phyloP scores from a whole-genome alignment of 2,113 vertebrate species.

The Phycodurus eques region DNA sequence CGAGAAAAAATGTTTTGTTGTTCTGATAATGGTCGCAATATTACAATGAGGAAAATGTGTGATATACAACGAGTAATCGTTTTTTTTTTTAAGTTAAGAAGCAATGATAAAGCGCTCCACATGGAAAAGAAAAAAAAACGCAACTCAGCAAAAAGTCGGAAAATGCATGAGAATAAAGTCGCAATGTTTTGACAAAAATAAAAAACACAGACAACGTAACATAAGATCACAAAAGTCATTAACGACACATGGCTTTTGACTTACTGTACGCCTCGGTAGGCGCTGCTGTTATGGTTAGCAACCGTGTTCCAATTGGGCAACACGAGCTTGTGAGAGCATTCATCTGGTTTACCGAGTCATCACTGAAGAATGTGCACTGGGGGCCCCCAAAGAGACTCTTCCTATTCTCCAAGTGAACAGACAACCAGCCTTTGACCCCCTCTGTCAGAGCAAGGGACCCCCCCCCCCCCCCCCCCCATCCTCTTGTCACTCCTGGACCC shows the following conservation, averaged over 20 bases:
- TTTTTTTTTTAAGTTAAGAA: no score
- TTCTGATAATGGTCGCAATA: no score
- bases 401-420: neutral
- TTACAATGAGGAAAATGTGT: no score
- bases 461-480: conserved; percentile 38
- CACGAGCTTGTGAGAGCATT: neutral
- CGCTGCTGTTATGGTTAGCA: neutral
- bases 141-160: no score
- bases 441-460: neutral
- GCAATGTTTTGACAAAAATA: no score
- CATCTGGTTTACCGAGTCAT: neutral
- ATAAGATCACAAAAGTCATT: neutral
- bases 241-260: neutral
- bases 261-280: neutral
- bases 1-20: no score
- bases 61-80: no score
- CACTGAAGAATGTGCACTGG: neutral
- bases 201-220: no score
- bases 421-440: conserved; percentile 1
- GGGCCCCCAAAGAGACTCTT: neutral
- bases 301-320: neutral
- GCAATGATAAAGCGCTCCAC: no score
- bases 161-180: no score
- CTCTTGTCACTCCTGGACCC: conserved; percentile 54
- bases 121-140: no score